Evolutionary conservation across 2,888 invertebrate genomes (phyloP).

Genomic region (Ophion ellenae): DNA sequence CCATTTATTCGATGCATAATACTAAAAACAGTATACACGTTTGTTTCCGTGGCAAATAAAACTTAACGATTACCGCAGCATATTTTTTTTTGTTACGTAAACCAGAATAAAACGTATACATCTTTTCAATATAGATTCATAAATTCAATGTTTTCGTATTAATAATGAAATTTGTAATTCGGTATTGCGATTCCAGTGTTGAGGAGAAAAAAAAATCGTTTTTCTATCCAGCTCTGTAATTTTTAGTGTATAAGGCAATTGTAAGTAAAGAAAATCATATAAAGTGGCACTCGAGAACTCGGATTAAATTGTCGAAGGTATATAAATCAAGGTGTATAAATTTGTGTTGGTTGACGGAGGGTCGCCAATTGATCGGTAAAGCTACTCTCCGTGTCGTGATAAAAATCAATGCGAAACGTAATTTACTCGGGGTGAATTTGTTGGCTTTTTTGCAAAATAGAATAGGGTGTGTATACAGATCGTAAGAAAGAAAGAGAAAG

Average conservation of each 20-base stretch:
- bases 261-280: constrained; percentile 25
- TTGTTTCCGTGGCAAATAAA: constrained; percentile 44
- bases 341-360: constrained; percentile 21
- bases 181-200: not conserved
- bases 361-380: constrained; percentile 51
- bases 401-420: constrained; percentile 27
- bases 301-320: constrained; percentile 16
- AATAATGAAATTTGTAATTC: constrained; percentile 41
- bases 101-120: constrained; percentile 53
- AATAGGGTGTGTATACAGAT: constrained; percentile 3
- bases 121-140: constrained; percentile 44
- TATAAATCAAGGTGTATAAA: constrained; percentile 47
- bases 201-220: not conserved
- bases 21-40: constrained; percentile 53
- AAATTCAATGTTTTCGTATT: constrained; percentile 9
- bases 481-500: not conserved
- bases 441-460: constrained; percentile 3
- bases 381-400: not conserved
- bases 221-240: not conserved
- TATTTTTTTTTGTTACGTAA: constrained; percentile 23
- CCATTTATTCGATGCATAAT: constrained; percentile 54
- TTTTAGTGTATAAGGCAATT: constrained; percentile 23
- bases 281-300: not conserved
- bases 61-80: constrained; percentile 39
- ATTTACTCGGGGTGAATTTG: constrained; percentile 1